These are phyloP conservation scores for Pachyramphus minor DNA, from an alignment of 2,113 vertebrate species.

Conservation along the genomic window DNA sequence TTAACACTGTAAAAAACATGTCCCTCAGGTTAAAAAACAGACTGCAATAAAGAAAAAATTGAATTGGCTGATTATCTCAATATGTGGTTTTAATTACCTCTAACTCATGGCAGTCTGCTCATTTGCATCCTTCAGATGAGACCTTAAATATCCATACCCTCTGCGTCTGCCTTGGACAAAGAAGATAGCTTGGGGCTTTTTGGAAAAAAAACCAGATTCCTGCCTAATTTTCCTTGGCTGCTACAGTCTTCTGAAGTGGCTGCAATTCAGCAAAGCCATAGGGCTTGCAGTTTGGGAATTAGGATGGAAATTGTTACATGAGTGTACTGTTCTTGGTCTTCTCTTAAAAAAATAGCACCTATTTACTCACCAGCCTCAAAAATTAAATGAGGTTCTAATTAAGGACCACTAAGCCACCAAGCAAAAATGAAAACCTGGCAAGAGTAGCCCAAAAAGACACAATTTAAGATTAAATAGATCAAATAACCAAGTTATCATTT, in stretches of 20 bases:
- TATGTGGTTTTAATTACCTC: conserved; percentile 50
- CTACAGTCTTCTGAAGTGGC: background rate
- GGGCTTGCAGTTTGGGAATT: background rate
- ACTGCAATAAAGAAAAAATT: background rate
- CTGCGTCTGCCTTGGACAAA: conserved; percentile 31
- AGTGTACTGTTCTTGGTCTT: background rate
- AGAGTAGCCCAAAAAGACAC: background rate
- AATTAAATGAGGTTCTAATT: background rate
- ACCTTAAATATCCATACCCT: conserved; percentile 13
- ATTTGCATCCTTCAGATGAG: conserved; percentile 41
- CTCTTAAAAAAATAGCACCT: background rate
- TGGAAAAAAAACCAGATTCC: conserved; percentile 27
- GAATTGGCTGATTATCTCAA: background rate
- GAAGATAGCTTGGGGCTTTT: conserved; percentile 29
- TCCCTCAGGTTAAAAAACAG: background rate
- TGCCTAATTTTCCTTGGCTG: conserved; percentile 14
- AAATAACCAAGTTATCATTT: background rate
- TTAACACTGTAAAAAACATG: background rate
- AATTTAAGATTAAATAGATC: background rate
- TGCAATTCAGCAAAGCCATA: conserved; percentile 11
- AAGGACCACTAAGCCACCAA: background rate
- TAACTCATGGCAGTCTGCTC: conserved; percentile 14
- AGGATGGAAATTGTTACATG: background rate
- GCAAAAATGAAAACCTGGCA: background rate
- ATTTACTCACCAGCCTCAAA: background rate